These are phyloP conservation scores for Pseudolaguvia tuberculata DNA, from an alignment of 2,113 vertebrate species.

Conservation along the genomic window DNA sequence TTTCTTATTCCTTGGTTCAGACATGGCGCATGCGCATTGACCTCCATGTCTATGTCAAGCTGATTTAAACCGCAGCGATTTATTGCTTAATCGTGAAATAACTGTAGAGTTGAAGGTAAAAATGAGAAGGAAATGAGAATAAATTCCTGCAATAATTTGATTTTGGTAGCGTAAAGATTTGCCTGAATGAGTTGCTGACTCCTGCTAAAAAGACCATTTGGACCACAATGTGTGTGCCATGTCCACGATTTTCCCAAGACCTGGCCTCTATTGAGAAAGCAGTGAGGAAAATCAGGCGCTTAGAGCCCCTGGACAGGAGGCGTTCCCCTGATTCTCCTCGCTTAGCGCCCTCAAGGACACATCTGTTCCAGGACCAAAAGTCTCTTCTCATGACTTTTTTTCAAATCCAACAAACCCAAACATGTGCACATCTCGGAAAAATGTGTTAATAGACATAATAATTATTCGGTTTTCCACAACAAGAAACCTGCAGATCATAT, in stretches of 20 bases:
- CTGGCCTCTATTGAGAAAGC: slow-evolving; percentile 56
- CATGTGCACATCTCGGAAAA: neutral
- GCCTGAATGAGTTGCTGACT: slow-evolving; percentile 14
- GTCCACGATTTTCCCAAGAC: slow-evolving; percentile 66
- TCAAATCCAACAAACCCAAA: neutral
- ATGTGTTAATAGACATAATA: neutral
- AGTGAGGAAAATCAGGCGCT: slow-evolving; percentile 70
- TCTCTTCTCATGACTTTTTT: slow-evolving; percentile 6
- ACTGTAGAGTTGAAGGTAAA: neutral
- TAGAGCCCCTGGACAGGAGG: slow-evolving; percentile 65
- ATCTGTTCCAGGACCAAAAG: slow-evolving; percentile 28
- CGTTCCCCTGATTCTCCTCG: slow-evolving; percentile 73
- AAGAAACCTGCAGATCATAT: neutral
- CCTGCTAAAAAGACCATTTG: slow-evolving; percentile 30
- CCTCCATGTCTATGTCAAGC: neutral
- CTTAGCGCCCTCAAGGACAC: slow-evolving; percentile 44
- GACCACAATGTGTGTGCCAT: slow-evolving; percentile 56
- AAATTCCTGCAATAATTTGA: neutral
- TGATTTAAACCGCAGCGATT: neutral
- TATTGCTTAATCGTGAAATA: neutral
- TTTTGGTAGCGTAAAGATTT: slow-evolving; percentile 4
- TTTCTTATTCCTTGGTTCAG: no score
- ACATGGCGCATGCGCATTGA: neutral
- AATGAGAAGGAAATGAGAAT: slow-evolving; percentile 5
- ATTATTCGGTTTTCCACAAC: neutral